phyloP scores from a whole-genome alignment of 2,113 vertebrate species.

The Sus scrofa region DNA sequence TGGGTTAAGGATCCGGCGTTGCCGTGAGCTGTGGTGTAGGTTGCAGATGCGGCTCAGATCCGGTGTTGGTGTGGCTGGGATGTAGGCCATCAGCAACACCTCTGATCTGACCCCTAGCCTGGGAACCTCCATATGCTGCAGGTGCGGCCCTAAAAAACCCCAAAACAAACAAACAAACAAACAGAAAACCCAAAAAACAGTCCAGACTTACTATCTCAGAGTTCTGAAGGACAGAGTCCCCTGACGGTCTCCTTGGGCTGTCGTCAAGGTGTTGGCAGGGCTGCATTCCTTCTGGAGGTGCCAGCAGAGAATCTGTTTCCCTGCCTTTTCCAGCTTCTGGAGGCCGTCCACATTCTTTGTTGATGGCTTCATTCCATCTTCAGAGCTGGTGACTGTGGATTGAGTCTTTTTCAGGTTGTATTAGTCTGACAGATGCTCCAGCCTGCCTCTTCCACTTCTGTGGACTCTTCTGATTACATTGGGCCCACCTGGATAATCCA shows the following conservation, averaged over 20 bases:
- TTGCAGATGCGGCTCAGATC: no score
- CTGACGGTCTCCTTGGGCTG: background rate
- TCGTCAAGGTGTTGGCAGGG: background rate
- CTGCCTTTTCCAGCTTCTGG: background rate
- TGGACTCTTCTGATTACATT: background rate
- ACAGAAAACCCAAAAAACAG: no score
- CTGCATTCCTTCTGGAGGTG: background rate
- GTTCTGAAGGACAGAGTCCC: background rate
- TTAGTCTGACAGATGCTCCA: background rate
- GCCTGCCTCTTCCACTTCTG: background rate
- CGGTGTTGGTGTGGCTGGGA: no score
- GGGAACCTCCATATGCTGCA: no score
- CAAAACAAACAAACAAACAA: no score
- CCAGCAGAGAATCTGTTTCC: background rate
- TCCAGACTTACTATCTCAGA: background rate
- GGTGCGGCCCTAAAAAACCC: no score
- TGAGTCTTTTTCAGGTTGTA: background rate
- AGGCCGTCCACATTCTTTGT: background rate
- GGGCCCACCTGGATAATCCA: background rate
- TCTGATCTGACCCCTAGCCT: no score
- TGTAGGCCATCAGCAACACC: no score
- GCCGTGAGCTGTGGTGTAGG: no score
- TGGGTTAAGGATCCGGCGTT: no score
- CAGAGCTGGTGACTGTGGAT: background rate
- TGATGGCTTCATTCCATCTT: background rate